These are phyloP conservation scores for Uria lomvia DNA, from an alignment of 2,113 vertebrate genomes.

Conservation along the genomic window DNA sequence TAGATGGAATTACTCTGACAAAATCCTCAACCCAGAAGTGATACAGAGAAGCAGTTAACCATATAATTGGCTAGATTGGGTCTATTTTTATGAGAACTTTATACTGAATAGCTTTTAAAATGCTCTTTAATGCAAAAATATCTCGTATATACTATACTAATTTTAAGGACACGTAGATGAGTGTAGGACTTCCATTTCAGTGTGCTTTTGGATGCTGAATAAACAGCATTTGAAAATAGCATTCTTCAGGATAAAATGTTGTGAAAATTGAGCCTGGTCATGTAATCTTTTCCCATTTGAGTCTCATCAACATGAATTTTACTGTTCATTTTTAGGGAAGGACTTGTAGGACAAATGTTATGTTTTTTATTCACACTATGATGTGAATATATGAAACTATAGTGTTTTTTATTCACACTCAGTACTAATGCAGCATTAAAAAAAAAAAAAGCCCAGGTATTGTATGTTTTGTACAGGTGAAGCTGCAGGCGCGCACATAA, in stretches of 20 bases:
- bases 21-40: not conserved
- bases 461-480: not conserved
- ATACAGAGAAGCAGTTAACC: not conserved
- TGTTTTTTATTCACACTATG: not conserved
- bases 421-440: not conserved
- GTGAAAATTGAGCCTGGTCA: not conserved
- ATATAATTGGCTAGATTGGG: not conserved
- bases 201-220: not conserved
- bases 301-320: not conserved
- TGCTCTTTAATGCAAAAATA: not conserved
- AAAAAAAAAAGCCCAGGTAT: accelerated
- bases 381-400: not conserved
- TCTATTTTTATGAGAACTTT: not conserved
- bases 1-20: not conserved
- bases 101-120: not conserved
- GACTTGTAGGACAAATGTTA: not conserved
- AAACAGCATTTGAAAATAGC: not conserved
- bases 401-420: not conserved
- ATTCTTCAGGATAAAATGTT: not conserved
- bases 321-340: not conserved
- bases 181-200: not conserved
- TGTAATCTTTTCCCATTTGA: not conserved
- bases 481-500: not conserved
- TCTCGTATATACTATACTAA: not conserved
- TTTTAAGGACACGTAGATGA: not conserved